Percentiles rank a stretch among this genome's conserved stretches.
Evolutionary conservation across 2,797 vertebrate species (phyloP).

Genomic region (Oreonectes daqikongensis): DNA sequence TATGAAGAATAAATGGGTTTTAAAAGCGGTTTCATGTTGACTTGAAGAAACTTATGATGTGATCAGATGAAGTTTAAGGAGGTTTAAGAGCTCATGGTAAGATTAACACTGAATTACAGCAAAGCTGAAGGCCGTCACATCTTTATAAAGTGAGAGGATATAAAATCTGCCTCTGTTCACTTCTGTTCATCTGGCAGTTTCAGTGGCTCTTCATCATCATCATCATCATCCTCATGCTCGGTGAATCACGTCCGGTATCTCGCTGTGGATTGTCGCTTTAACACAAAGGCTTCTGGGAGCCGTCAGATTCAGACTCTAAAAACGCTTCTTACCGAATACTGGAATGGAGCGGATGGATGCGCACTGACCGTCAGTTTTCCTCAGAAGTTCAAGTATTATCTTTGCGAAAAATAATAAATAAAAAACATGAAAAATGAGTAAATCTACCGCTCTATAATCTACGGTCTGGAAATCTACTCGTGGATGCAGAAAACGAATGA

Average conservation of each 20-base stretch:
- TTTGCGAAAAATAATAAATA: constrained; percentile 57
- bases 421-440: constrained; percentile 75
- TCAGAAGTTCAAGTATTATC: constrained; percentile 78
- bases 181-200: constrained; percentile 79
- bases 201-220: constrained; percentile 72
- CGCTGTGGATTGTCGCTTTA: constrained; percentile 84
- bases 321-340: constrained; percentile 66
- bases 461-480: constrained; percentile 61
- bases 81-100: too few species aligned
- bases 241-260: constrained; percentile 15
- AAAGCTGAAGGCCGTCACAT: too few species aligned
- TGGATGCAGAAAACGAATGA: constrained; percentile 69
- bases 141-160: not conserved
- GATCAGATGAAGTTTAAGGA: not conserved
- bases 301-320: constrained; percentile 71
- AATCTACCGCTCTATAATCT: constrained; percentile 74
- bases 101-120: too few species aligned
- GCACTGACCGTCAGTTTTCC: constrained; percentile 59
- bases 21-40: not conserved
- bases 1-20: too few species aligned
- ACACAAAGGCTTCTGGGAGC: constrained; percentile 76
- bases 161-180: constrained; percentile 50
- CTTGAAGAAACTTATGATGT: not conserved
- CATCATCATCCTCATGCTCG: constrained; percentile 45
- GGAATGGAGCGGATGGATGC: constrained; percentile 70